These are phyloP conservation scores for Lagopus muta DNA, from an alignment of 2,113 vertebrate genomes.

Conservation along the genomic window DNA sequence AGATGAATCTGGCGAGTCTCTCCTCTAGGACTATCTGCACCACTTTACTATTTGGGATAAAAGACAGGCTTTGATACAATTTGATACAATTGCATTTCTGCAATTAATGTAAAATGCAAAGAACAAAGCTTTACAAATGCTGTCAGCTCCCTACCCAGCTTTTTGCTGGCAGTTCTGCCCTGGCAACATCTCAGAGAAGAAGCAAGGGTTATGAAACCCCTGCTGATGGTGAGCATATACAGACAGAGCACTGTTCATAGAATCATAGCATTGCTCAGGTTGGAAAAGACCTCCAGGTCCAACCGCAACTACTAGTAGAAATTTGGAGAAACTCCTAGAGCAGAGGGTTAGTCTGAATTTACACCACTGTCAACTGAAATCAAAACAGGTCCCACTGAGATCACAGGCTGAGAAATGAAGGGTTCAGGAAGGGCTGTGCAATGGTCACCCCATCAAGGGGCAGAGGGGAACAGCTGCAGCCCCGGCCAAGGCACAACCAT, in stretches of 20 bases:
- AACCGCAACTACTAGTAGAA: not conserved
- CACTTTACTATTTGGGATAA: not conserved
- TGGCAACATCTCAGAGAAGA: not conserved
- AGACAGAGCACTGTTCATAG: not conserved
- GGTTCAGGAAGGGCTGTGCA: not conserved
- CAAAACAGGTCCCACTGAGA: not conserved
- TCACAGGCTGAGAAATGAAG: not conserved
- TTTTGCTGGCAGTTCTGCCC: not conserved
- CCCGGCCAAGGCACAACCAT: rapidly evolving
- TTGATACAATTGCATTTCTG: not conserved
- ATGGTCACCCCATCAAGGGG: not conserved
- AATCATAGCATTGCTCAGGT: no score
- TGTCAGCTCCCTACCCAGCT: not conserved
- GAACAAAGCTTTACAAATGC: not conserved
- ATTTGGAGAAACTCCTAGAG: not conserved
- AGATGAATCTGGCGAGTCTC: not conserved
- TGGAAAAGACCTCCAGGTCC: no score
- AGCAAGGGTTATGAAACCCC: not conserved
- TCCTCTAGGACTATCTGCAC: not conserved
- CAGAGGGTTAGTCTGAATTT: not conserved
- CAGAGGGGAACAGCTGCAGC: not conserved
- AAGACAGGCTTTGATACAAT: not conserved
- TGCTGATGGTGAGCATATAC: not conserved
- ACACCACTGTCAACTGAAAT: not conserved
- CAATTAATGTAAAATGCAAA: no score